phyloP scores from a whole-genome alignment of 2,113 vertebrate genomes.

The Dinomys branickii region DNA sequence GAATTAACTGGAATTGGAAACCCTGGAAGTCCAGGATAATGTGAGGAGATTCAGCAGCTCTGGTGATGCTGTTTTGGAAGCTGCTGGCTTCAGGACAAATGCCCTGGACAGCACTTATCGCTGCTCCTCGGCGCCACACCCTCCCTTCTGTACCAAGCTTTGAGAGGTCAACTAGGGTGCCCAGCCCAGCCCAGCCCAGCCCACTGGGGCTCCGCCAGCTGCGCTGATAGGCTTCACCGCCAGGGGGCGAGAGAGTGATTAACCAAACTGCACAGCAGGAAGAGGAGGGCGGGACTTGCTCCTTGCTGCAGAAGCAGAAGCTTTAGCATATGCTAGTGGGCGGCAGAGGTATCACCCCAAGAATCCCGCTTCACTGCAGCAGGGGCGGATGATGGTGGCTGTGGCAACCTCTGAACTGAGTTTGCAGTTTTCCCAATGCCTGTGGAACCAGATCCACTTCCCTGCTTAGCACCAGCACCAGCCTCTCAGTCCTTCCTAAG shows the following conservation, averaged over 20 bases:
- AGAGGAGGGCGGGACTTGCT: background rate
- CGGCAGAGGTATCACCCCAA: background rate
- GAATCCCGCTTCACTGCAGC: background rate
- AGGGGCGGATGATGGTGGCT: background rate
- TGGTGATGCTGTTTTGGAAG: background rate
- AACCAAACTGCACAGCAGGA: background rate
- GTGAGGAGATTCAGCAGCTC: background rate
- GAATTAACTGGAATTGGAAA: background rate
- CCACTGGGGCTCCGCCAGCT: accelerated
- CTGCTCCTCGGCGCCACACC: background rate
- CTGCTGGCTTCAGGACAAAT: background rate
- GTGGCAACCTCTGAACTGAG: background rate
- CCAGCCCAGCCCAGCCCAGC: too few relatives aligned
- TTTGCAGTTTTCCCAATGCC: background rate
- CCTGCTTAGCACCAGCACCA: background rate
- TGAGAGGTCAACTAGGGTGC: accelerated
- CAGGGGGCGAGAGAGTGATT: conserved; percentile 65
- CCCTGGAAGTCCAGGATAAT: background rate
- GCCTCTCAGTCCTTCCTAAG: background rate
- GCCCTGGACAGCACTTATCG: background rate
- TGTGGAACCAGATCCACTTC: background rate
- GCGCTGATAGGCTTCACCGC: conserved; percentile 11
- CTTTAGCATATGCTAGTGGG: background rate
- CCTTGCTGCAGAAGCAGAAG: background rate
- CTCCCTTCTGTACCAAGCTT: background rate